These are phyloP conservation scores for Bombus impatiens DNA, from an alignment of 1,140 invertebrate species.

Conservation along the genomic window DNA sequence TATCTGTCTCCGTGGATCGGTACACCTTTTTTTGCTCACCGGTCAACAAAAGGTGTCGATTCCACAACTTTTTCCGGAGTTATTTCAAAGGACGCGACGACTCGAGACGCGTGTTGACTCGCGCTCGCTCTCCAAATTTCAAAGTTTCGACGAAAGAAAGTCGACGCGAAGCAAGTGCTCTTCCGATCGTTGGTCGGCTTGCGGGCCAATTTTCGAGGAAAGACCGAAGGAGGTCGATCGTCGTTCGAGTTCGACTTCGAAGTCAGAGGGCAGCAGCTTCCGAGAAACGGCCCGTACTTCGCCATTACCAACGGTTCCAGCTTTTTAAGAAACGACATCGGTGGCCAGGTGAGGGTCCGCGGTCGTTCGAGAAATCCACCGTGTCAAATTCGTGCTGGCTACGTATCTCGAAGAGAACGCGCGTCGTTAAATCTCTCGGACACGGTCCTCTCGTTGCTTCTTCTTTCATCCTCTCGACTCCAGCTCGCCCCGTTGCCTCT, in stretches of 20 bases:
- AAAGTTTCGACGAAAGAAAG: background rate
- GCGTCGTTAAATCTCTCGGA: slow-evolving; percentile 64
- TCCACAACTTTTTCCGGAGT: slow-evolving; percentile 48
- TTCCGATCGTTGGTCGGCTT: background rate
- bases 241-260: slow-evolving; percentile 4
- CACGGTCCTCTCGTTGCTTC: slow-evolving; percentile 61
- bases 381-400: slow-evolving; percentile 65
- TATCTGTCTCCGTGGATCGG: slow-evolving; percentile 65
- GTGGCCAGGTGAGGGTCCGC: slow-evolving; percentile 52
- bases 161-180: background rate
- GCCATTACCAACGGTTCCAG: slow-evolving; percentile 37
- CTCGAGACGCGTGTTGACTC: background rate
- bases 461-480: slow-evolving; percentile 21
- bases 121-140: background rate
- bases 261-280: slow-evolving; percentile 65
- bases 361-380: slow-evolving; percentile 67
- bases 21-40: slow-evolving; percentile 64
- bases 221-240: background rate
- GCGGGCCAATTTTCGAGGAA: background rate
- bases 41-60: slow-evolving; percentile 61
- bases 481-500: background rate
- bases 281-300: slow-evolving; percentile 50
- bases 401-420: slow-evolving; percentile 57
- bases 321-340: slow-evolving; percentile 53
- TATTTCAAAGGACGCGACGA: background rate